phyloP scores from a whole-genome alignment of 64 coral and sea anemone species.

The Pachyseris speciosa region DNA sequence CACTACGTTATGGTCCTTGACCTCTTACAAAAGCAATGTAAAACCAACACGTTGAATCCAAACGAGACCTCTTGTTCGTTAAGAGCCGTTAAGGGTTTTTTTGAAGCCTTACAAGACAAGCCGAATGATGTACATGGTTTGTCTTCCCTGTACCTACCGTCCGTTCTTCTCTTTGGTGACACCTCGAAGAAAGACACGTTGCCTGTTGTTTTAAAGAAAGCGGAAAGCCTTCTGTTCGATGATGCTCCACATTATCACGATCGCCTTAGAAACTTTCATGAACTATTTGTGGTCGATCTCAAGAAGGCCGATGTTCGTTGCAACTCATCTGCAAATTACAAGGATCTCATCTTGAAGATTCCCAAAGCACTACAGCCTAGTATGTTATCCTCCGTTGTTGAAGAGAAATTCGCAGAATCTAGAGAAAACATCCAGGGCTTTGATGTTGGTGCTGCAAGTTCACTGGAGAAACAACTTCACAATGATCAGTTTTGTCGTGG shows the following conservation, averaged over 20 bases:
- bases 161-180: background rate
- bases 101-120: slow-evolving; percentile 20
- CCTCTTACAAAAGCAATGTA: slow-evolving; percentile 25
- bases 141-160: slow-evolving; percentile 50
- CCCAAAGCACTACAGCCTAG: slow-evolving; percentile 45
- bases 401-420: slow-evolving; percentile 11
- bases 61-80: slow-evolving; percentile 10
- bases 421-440: background rate
- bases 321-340: slow-evolving; percentile 11
- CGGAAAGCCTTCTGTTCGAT: slow-evolving; percentile 50
- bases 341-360: slow-evolving; percentile 6
- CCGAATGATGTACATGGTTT: background rate
- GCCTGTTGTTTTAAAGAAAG: slow-evolving; percentile 32
- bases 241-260: slow-evolving; percentile 72
- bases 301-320: background rate
- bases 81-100: slow-evolving; percentile 63
- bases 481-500: slow-evolving; percentile 58
- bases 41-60: background rate
- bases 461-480: slow-evolving; percentile 14
- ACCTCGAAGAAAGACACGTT: background rate
- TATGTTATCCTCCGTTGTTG: slow-evolving; percentile 69
- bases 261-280: slow-evolving; percentile 38
- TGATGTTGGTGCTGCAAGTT: slow-evolving; percentile 10
- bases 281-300: slow-evolving; percentile 52
- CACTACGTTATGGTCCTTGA: slow-evolving; percentile 66